Base-by-base conservation (phyloP, 1,140 invertebrate genomes). In the Drosophila lowei region DNA sequence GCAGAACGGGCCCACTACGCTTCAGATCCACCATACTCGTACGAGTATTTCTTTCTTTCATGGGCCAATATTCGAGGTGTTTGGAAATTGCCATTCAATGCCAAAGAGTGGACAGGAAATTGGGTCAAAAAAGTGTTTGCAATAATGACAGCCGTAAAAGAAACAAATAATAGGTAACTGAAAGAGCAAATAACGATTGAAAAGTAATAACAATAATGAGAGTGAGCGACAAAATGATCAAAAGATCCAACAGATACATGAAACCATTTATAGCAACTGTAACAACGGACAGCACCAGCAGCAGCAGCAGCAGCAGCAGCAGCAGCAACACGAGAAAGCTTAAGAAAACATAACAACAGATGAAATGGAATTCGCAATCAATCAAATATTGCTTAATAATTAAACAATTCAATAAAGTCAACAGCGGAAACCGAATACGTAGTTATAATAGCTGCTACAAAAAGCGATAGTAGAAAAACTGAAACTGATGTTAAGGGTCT, bases 381-480 rank as follows among this genome's bases (percentile, higher is more conserved):
- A 89, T 89, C 86, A 89, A 88, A 90, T 89, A 79, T 89, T 89
- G 86, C 86, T 90, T 86, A 90, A 89, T 86, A 89, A 90, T 90
- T 90, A 76, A 88, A 83, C 86, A 89, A 89, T 90, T 90, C 77
- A 89, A 89, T 80, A 85, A 80, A 80, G 79, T 78, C 81, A 90
- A 89, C 79, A 88, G 38, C 66, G 58, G 67, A 68, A 64, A 60
- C 67, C 64, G 65, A 78, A 74, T 79, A 18, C 18, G 18, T 18
- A 68, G 63, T 65, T 65, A 76, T 65, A 78, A 86, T 67, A 78
- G 75, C 64, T 68, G 81, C 55, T 46, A 89, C 65, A 34, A 67
- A 42, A 30, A 34, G 25, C 28, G 43, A 65, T 67, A 41, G 53
- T 53, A 23, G 42, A 13, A 11, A 38, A 67, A 43, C 8, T 18